Evolutionary conservation across 2,888 invertebrate genomes (phyloP), one percentile per base, ranked within the genome.

Genomic region (Ichneumoninae sp.): DNA sequence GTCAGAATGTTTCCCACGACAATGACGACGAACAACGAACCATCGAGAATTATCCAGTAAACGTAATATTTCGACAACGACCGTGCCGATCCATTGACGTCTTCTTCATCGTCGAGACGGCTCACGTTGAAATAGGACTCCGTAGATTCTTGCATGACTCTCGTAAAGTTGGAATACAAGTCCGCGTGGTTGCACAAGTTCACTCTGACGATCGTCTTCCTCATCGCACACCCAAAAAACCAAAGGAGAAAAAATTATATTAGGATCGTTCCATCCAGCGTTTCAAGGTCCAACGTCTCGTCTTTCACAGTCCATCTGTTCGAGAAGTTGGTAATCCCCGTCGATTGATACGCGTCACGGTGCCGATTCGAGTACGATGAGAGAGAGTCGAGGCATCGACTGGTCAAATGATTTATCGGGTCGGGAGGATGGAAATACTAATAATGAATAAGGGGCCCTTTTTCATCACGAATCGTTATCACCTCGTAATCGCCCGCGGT

Each of bases 1-100:
- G 97, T 97, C 84, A 97, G 94, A 52, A 96, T 95, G 93, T 97
- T 97, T 36, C 97, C 97, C 90, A 95, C 95, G 80, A 97, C 93
- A 87, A 97, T 97, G 82, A 95, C 94, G 80, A 96, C 89, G 93
- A 96, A 95, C 69, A 97, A 94, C 19, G 96, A 91, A 44, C 95
- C 95, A 94, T 97, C 96, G 80, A 96, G 93, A 87, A 95, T 94
- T 89, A 96, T 95, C 97, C 97, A 97, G n/a, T 92, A 87, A 10
- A 87, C 62, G 68, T 50, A 69, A 54, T 79, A 66, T 33, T 62
- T 52, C 26, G 47, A 22, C 54, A 69, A 36, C 0, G 22, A 52
- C 36, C 50, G 62, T 13, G 3, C 40, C 10, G 30, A 57, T 4
- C 8, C 60, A 13, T 40, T 22, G 19, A 10, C 36, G 40, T 22